These are phyloP conservation scores for Pygoscelis adeliae DNA, from an alignment of 2,113 vertebrate genomes.

Conservation along the genomic window DNA sequence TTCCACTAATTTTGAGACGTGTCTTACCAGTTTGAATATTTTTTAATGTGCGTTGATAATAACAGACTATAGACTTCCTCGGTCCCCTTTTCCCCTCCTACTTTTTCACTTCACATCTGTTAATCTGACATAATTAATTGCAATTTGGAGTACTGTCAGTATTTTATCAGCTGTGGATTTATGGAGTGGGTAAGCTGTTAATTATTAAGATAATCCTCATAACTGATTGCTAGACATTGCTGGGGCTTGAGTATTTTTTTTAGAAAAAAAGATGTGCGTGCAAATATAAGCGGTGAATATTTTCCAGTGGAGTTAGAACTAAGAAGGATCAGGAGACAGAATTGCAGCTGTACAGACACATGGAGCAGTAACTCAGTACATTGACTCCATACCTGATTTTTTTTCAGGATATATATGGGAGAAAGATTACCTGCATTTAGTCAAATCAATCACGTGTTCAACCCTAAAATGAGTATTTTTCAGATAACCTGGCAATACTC, in stretches of 20 bases:
- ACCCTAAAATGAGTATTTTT: background rate
- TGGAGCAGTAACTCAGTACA: background rate
- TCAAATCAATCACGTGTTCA: background rate
- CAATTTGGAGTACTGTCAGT: background rate
- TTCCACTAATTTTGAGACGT: background rate
- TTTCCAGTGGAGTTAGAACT: background rate
- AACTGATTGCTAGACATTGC: background rate
- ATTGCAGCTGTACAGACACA: background rate
- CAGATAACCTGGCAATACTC: background rate
- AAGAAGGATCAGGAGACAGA: background rate
- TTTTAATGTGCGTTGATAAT: background rate
- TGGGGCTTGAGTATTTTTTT: background rate
- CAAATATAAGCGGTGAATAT: background rate
- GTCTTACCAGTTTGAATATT: background rate
- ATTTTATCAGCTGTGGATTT: constrained; percentile 2
- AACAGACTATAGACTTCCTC: background rate
- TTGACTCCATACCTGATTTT: rapidly evolving
- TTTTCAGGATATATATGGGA: background rate
- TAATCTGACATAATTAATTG: background rate
- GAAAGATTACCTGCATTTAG: background rate
- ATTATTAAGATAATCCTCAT: background rate
- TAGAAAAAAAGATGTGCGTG: background rate
- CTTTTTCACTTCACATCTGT: background rate
- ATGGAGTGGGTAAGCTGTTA: background rate
- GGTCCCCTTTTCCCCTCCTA: background rate